Conservation (phyloP, 2,113 vertebrate species). For the Sorex araneus region DNA sequence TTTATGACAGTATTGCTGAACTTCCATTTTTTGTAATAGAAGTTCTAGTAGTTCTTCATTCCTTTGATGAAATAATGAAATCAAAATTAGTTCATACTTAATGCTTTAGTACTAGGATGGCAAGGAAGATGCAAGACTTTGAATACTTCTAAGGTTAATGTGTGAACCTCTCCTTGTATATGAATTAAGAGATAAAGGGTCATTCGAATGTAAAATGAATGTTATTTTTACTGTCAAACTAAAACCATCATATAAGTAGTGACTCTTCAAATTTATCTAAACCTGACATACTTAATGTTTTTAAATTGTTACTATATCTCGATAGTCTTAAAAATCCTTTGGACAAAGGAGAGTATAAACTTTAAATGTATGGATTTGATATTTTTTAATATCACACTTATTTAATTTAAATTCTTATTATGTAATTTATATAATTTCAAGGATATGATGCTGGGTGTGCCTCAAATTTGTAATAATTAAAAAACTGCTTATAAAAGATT, state of each 20-base stretch:
- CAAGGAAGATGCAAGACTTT: background rate
- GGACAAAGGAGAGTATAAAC: background rate
- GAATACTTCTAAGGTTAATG: background rate
- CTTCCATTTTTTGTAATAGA: background rate
- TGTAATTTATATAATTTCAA: background rate
- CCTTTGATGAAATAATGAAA: background rate
- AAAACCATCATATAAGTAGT: background rate
- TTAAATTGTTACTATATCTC: background rate
- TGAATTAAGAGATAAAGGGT: slow-evolving; percentile 6
- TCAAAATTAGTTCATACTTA: slow-evolving; percentile 33
- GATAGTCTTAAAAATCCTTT: background rate
- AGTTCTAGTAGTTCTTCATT: background rate
- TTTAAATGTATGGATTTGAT: background rate
- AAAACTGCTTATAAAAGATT: slow-evolving; percentile 6
- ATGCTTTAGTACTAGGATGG: background rate
- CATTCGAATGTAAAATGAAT: background rate
- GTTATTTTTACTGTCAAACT: slow-evolving; percentile 8
- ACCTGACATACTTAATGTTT: background rate
- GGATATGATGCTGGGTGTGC: background rate
- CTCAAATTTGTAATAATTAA: background rate
- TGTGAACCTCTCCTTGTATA: background rate
- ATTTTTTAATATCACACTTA: background rate
- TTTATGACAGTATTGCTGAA: slow-evolving; percentile 25
- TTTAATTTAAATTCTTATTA: slow-evolving; percentile 5
- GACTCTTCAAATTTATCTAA: slow-evolving; percentile 8